Conservation (phyloP, 2,113 vertebrate species). For the Callipepla squamata region DNA sequence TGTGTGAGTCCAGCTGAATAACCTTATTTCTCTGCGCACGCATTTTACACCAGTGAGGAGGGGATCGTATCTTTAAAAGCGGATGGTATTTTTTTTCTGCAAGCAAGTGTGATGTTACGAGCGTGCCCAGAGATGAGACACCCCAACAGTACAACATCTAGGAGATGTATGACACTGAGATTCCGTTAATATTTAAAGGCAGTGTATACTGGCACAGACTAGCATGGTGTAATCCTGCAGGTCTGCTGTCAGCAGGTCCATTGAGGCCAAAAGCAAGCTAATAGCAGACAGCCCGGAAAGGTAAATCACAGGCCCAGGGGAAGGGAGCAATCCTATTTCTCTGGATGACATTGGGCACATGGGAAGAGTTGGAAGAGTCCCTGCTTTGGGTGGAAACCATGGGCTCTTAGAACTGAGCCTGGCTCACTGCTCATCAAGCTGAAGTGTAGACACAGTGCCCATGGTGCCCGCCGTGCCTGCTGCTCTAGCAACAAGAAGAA, state of each 20-base stretch:
- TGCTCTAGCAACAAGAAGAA: too few relatives aligned
- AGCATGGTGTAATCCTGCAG: background rate
- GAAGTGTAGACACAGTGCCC: too few relatives aligned
- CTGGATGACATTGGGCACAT: accelerated
- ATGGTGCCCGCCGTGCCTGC: too few relatives aligned
- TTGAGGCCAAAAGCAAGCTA: too few relatives aligned
- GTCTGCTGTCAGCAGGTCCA: background rate
- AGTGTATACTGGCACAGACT: background rate
- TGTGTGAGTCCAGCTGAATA: background rate
- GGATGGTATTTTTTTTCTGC: background rate
- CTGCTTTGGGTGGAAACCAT: background rate
- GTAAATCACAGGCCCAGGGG: too few relatives aligned
- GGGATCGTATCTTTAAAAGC: background rate
- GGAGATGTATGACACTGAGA: background rate
- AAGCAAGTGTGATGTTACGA: background rate
- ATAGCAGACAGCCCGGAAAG: background rate
- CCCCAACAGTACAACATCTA: background rate
- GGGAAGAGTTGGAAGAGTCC: background rate
- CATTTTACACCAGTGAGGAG: background rate
- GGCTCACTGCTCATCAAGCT: accelerated
- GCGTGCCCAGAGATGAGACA: background rate
- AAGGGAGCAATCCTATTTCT: background rate
- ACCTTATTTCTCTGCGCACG: background rate
- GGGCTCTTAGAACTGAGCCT: background rate
- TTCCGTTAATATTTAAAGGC: background rate